Percentiles rank a stretch among this genome's conserved stretches.
Evolutionary conservation across 30 jellyfish, hydroid and myxozoan species (phyloP).

Genomic region (Euphysa ruthae): DNA sequence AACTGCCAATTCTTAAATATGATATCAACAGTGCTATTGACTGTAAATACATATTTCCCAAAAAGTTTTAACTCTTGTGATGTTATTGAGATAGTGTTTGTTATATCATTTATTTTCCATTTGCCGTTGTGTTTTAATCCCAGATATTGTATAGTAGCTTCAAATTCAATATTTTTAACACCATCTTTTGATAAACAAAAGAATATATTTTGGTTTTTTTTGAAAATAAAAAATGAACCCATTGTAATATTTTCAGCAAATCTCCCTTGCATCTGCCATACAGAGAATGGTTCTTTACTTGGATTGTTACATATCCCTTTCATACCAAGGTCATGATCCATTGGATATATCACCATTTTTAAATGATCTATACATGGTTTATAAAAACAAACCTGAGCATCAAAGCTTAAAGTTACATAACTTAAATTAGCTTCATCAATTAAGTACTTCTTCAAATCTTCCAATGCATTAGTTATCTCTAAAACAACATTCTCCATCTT

Average conservation of each 20-base stretch:
- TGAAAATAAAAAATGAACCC: constrained; percentile 55
- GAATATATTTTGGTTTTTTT: constrained; percentile 17
- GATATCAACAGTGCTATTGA: constrained; percentile 48
- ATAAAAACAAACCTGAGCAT: constrained; percentile 61
- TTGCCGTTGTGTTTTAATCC: constrained; percentile 24
- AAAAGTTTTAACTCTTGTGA: constrained; percentile 7
- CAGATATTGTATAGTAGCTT: constrained; percentile 15
- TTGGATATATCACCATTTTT: constrained; percentile 35
- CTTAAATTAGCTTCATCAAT: constrained; percentile 25
- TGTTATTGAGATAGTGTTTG: constrained; percentile 10
- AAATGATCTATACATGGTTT: constrained; percentile 51
- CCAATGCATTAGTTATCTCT: constrained; percentile 21
- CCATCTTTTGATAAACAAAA: constrained; percentile 56
- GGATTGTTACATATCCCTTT: constrained; percentile 63
- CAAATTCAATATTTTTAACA: constrained; percentile 41
- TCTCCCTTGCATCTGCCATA: constrained; percentile 74
- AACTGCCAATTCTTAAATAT: constrained; percentile 47
- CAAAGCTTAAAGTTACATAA: constrained; percentile 35
- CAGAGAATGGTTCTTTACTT: constrained; percentile 51
- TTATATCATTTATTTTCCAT: constrained; percentile 9
- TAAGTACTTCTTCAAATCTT: constrained; percentile 25
- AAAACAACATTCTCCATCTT: constrained; percentile 12
- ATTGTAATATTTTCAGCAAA: constrained; percentile 1
- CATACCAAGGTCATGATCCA: constrained; percentile 36
- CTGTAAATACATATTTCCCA: constrained; percentile 45